phyloP scores from a whole-genome alignment of 2,888 invertebrate species.

The Polydesmus complanatus region DNA sequence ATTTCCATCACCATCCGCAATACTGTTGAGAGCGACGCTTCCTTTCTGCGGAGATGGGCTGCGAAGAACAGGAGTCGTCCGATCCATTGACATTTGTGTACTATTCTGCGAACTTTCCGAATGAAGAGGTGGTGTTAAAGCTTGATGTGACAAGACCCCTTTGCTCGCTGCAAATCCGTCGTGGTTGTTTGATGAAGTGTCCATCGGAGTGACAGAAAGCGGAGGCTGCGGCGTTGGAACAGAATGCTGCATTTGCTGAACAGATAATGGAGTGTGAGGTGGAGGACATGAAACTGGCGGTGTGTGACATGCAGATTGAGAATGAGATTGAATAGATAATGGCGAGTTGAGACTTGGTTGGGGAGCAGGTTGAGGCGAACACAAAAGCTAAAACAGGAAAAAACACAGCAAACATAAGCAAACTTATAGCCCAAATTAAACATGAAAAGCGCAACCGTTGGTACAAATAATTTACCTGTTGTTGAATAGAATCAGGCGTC shows the following conservation, averaged over 20 bases:
- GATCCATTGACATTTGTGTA: conserved; percentile 4
- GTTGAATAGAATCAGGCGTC: conserved; percentile 11
- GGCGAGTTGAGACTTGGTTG: conserved; percentile 4
- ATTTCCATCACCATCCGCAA: background rate
- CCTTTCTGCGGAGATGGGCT: conserved; percentile 20
- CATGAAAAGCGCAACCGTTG: too few relatives aligned
- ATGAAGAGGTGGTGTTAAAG: conserved; percentile 17
- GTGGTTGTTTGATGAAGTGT: background rate
- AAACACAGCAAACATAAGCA: too few relatives aligned
- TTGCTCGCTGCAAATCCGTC: background rate
- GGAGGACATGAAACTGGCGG: conserved; percentile 5
- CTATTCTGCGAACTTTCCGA: conserved; percentile 8
- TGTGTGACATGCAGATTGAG: conserved; percentile 3
- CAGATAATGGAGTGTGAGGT: background rate
- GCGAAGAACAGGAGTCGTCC: conserved; percentile 17
- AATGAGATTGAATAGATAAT: conserved; percentile 9
- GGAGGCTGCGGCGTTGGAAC: conserved; percentile 2
- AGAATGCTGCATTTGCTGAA: conserved; percentile 1
- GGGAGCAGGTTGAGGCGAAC: conserved; percentile 11
- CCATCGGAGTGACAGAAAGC: conserved; percentile 16
- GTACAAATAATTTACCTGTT: background rate
- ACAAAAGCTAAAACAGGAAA: conserved; percentile 5
- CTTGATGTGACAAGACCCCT: conserved; percentile 12
- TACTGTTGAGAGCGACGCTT: background rate
- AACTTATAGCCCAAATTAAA: too few relatives aligned